These are phyloP conservation scores for Sylvia borin DNA, from an alignment of 2,797 vertebrate genomes.

Conservation along the genomic window DNA sequence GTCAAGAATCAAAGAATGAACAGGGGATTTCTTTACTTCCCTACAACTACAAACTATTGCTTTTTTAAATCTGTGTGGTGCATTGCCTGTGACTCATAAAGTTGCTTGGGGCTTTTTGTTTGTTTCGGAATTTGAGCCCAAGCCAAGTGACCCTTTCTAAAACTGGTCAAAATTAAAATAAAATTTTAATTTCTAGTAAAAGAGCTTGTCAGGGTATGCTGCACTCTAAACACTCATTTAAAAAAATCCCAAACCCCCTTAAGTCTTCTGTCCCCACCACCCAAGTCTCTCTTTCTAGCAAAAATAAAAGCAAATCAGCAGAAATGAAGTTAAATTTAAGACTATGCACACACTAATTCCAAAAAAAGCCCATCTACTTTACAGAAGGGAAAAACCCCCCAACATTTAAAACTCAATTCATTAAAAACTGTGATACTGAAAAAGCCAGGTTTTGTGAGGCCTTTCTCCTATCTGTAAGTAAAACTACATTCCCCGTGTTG, in stretches of 20 bases:
- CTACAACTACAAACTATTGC: not conserved
- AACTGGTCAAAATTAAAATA: not conserved
- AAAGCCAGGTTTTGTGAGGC: not conserved
- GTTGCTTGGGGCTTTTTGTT: not conserved
- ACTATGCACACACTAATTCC: not conserved
- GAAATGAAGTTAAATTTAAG: not conserved
- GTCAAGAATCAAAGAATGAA: not conserved
- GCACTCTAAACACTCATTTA: not conserved
- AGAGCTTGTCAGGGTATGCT: not conserved
- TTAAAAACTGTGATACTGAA: not conserved
- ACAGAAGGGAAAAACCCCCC: not conserved
- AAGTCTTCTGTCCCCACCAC: not conserved
- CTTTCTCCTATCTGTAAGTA: not conserved
- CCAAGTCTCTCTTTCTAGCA: not conserved
- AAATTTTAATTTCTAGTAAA: slow-evolving; percentile 1
- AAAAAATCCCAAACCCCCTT: not conserved
- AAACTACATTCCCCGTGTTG: fast-evolving
- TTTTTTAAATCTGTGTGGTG: not conserved
- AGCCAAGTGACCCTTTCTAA: not conserved
- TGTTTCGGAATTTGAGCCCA: not conserved
- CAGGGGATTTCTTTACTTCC: slow-evolving; percentile 56
- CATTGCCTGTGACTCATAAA: slow-evolving; percentile 15
- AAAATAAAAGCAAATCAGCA: not conserved
- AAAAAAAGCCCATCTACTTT: not conserved
- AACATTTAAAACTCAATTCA: not conserved